These are phyloP conservation scores for Papilio dardanus DNA, from an alignment of 1,140 invertebrate genomes.

Conservation along the genomic window DNA sequence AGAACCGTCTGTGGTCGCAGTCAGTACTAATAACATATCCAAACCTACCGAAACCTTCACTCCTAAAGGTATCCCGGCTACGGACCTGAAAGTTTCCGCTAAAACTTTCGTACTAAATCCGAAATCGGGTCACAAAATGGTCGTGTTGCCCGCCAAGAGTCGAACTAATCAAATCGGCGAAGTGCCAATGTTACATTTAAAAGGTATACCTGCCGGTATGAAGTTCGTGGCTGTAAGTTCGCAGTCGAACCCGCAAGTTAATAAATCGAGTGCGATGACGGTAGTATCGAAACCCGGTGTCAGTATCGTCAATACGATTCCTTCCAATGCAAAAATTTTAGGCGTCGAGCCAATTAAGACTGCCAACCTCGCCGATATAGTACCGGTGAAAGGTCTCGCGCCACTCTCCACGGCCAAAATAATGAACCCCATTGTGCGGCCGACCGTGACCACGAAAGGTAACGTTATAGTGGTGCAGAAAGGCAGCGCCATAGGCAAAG, in stretches of 20 bases:
- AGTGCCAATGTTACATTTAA: constrained; percentile 75
- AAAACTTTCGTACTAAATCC: constrained; percentile 80
- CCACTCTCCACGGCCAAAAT: constrained; percentile 68
- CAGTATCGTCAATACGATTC: constrained; percentile 49
- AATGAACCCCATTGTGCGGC: constrained; percentile 70
- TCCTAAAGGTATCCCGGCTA: constrained; percentile 77
- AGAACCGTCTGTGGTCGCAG: constrained; percentile 51
- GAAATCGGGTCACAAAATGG: constrained; percentile 81
- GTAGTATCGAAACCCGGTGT: constrained; percentile 65
- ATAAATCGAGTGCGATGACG: constrained; percentile 60
- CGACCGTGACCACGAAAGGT: constrained; percentile 66
- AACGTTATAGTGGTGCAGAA: constrained; percentile 80
- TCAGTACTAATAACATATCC: constrained; percentile 56
- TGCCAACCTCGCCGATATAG: constrained; percentile 75
- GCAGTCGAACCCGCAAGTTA: constrained; percentile 56
- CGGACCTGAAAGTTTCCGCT: constrained; percentile 78
- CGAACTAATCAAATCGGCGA: constrained; percentile 66
- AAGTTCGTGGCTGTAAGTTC: constrained; percentile 77
- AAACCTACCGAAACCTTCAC: constrained; percentile 70
- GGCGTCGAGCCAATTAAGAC: constrained; percentile 76
- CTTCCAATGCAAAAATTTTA: constrained; percentile 65
- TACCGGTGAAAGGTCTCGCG: constrained; percentile 70
- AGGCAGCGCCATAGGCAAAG: constrained; percentile 72
- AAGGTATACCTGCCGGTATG: constrained; percentile 75
- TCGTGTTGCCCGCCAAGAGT: constrained; percentile 74